Conservation (phyloP, 2,888 invertebrate genomes). For the Hypomecis punctinalis region DNA sequence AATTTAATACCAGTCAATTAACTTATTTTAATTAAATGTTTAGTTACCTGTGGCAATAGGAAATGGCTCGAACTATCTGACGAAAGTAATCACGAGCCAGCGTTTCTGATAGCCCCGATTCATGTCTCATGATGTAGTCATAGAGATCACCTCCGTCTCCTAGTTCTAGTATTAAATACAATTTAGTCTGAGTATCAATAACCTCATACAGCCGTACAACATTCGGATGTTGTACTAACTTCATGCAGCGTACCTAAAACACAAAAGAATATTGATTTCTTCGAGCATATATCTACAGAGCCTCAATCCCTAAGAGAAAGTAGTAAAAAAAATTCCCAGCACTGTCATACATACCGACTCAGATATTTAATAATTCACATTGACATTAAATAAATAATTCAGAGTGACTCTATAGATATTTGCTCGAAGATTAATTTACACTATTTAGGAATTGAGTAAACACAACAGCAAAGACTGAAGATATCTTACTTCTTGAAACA, state of each 20-base stretch:
- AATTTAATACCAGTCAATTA: too few relatives aligned
- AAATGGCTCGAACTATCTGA: slow-evolving; percentile 98
- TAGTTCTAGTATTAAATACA: slow-evolving; percentile 97
- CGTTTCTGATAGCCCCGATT: slow-evolving; percentile 93
- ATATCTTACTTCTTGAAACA: slow-evolving; percentile 94
- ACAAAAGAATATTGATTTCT: neutral
- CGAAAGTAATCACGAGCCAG: slow-evolving; percentile 96
- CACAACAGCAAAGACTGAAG: neutral
- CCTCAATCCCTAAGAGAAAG: too few relatives aligned
- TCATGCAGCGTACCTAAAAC: slow-evolving; percentile 96
- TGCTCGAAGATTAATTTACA: too few relatives aligned
- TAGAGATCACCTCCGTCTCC: slow-evolving; percentile 99
- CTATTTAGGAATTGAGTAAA: too few relatives aligned
- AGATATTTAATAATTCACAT: too few relatives aligned
- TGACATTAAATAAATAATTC: too few relatives aligned
- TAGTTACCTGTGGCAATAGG: slow-evolving; percentile 95
- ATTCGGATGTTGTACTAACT: slow-evolving; percentile 99
- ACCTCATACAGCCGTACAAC: slow-evolving; percentile 99
- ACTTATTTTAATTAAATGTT: neutral
- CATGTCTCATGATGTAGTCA: slow-evolving; percentile 99
- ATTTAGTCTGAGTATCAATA: slow-evolving; percentile 99
- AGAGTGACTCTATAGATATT: too few relatives aligned
- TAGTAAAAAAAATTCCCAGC: too few relatives aligned
- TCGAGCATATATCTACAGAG: too few relatives aligned
- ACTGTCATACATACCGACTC: too few relatives aligned